Percentiles rank a stretch among this genome's conserved stretches.
phyloP scores from a whole-genome alignment of 2,113 vertebrate genomes.

The Hippopotamus amphibius region DNA sequence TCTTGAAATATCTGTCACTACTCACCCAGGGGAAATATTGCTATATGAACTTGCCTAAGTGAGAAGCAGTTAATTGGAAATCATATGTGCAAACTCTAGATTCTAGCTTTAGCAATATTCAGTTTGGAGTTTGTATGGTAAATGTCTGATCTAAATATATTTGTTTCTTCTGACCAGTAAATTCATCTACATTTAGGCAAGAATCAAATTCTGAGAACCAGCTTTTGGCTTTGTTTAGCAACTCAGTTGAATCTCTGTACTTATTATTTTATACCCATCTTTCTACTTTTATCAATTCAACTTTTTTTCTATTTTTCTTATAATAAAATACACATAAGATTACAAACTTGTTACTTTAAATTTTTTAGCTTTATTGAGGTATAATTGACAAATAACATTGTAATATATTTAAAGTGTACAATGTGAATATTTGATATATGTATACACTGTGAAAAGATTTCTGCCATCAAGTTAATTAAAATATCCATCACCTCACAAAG shows the following conservation, averaged over 20 bases:
- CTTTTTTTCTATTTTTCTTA: neutral
- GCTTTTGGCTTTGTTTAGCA: neutral
- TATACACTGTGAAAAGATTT: neutral
- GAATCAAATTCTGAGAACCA: neutral
- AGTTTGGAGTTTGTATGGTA: neutral
- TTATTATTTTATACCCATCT: neutral
- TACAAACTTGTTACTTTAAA: neutral
- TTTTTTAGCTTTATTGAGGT: neutral
- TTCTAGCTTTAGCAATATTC: neutral
- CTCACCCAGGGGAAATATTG: neutral
- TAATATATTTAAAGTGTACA: neutral
- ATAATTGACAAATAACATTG: neutral
- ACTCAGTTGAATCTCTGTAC: neutral
- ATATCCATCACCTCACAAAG: neutral
- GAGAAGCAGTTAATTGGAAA: slow-evolving; percentile 2
- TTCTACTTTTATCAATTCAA: neutral
- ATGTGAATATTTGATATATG: neutral
- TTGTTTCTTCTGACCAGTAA: neutral
- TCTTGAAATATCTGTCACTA: neutral
- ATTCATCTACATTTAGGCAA: neutral
- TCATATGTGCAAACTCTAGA: neutral
- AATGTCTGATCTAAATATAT: neutral
- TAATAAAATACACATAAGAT: neutral
- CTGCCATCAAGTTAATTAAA: neutral
- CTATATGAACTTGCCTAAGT: neutral